Conservation (phyloP, 2,113 vertebrate genomes). For the Cheilinus undulatus region DNA sequence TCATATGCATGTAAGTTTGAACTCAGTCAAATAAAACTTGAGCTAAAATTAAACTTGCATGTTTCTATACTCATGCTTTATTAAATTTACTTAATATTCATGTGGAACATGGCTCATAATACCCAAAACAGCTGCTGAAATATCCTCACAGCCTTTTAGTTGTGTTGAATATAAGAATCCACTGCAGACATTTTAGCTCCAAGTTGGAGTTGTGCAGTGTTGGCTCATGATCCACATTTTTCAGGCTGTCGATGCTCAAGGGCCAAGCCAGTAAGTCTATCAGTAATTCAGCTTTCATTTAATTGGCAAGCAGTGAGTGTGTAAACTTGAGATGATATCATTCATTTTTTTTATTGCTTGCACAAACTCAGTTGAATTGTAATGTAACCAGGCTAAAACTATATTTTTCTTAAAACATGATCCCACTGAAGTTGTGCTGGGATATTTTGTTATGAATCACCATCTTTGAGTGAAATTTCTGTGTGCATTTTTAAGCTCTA, state of each 20-base stretch:
- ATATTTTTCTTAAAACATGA: background rate
- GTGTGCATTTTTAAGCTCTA: background rate
- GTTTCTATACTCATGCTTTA: no score
- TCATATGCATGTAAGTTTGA: no score
- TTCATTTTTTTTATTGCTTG: slow-evolving; percentile 1
- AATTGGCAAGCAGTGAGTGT: slow-evolving; percentile 1
- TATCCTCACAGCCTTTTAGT: background rate
- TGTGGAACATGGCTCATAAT: background rate
- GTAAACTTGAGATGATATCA: background rate
- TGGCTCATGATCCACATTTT: slow-evolving; percentile 9
- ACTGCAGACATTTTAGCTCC: slow-evolving; percentile 3
- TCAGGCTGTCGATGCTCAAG: slow-evolving; percentile 12
- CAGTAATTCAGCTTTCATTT: slow-evolving; percentile 27
- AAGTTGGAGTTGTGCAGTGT: slow-evolving; percentile 3
- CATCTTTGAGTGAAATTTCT: background rate
- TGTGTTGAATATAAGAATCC: background rate
- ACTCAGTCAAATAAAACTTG: no score
- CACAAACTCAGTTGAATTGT: background rate
- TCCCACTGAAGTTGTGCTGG: background rate
- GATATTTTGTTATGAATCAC: background rate
- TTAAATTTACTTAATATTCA: no score
- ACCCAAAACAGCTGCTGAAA: background rate
- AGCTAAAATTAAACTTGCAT: no score
- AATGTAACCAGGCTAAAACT: background rate
- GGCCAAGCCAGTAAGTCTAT: slow-evolving; percentile 17